Evolutionary conservation across 30 jellyfish, hydroid and myxozoan species (phyloP), one percentile per base, ranked within the genome.

Genomic region (Catostylus mosaicus): DNA sequence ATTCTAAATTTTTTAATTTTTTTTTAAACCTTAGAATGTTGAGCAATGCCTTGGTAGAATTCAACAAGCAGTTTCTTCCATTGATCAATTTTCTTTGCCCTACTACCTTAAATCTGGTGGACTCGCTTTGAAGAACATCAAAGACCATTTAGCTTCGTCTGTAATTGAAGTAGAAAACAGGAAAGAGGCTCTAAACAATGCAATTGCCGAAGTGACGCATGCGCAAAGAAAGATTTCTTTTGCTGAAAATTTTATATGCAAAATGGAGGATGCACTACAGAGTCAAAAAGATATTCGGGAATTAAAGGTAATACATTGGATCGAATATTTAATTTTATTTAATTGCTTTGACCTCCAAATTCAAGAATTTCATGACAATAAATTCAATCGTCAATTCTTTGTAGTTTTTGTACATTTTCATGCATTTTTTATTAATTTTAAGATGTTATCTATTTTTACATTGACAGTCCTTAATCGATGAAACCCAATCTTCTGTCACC

Each of bases 111-210:
- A 71, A 35, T 82, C 67, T 69, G 92, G 75, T 61, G 84, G 86
- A 65, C 80, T 65, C 34, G 80, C 92, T 1, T 46, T 82, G 32
- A 54, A 37, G 38, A 70, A 63, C 69, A 82, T 82, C 40, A 71
- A 82, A 43, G 86, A 68, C 51, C 92, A 69, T 27, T 86, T 66
- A 26, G 47, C 33, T 20, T 82, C 92, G 18, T 74, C 86, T 16
- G 47, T 68, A 73, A 37, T 68, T 22, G 92, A 82, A 37, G 85
- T 69, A 16, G 70, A 80, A 14, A 65, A 43, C 29, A 75, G 86
- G 33, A 82, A 82, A 32, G 86, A 60, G 57, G 35, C 86, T 19
- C 71, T 67, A 18, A 32, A 48, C 67, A 47, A 56, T 10, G 65
- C 92, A 6, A 61, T 82, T 1, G 29, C 50, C 30, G 79, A 67